Percentiles rank a stretch among this genome's conserved stretches.
Conservation (phyloP, 2,113 vertebrate species). For the Lipotes vexillifer region DNA sequence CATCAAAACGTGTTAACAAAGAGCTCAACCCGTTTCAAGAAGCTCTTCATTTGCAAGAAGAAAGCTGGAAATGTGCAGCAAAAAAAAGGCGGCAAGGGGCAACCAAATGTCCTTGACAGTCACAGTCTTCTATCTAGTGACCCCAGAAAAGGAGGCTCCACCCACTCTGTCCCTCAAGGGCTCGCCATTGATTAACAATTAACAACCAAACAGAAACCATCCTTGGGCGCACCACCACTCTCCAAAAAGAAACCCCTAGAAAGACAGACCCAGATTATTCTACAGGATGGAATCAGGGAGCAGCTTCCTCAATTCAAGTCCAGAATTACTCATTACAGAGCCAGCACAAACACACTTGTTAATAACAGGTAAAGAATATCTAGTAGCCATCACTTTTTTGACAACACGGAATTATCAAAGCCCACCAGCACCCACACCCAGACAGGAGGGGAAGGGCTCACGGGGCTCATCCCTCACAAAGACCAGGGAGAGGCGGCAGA, state of each 20-base stretch:
- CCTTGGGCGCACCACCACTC: neutral
- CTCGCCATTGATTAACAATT: neutral
- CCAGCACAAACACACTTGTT: neutral
- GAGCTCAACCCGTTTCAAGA: neutral
- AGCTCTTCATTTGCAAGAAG: neutral
- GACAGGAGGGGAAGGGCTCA: neutral
- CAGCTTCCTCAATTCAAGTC: neutral
- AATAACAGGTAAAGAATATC: too few species aligned
- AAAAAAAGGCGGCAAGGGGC: neutral
- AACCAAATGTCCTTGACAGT: neutral
- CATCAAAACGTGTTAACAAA: rapidly evolving
- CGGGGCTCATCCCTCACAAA: rapidly evolving
- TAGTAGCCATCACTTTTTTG: too few species aligned
- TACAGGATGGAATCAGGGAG: neutral
- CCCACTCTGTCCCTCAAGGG: neutral
- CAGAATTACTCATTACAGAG: too few species aligned
- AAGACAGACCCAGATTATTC: neutral
- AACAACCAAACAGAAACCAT: neutral
- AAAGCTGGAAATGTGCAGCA: neutral
- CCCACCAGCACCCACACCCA: rapidly evolving
- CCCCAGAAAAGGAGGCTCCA: neutral
- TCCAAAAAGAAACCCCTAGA: neutral
- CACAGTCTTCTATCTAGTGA: too few species aligned
- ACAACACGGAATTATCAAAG: neutral
- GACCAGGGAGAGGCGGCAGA: rapidly evolving